Evolutionary conservation across 2,113 vertebrate species (phyloP), one percentile per base, ranked within the genome.

Genomic region (Phalacrocorax carbo): DNA sequence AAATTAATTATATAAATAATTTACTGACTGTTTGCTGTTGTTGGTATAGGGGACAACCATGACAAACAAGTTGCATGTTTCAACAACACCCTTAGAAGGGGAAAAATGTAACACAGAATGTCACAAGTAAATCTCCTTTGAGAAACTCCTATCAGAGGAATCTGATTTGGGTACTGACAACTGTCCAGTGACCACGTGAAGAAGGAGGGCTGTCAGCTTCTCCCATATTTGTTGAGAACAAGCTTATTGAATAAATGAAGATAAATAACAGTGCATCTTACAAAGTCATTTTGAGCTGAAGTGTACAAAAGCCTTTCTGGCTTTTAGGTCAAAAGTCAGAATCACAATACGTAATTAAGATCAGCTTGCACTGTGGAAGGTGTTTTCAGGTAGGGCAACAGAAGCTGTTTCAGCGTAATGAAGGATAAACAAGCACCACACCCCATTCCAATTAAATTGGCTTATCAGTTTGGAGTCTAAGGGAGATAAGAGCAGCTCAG

Each of bases 391-490:
- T 0, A 46, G 46, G 22, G 55, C 58, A 86, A 65, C 36, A 62
- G 22, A 86, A 72, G 16, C 57, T 52, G 44, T 48, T 93, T 89
- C 52, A 52, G 38, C 4, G 32, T 86, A 75, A 94, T 70, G 60
- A 88, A 92, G 25, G 66, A 65, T 51, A 93, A 92, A 90, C 54
- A 91, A 78, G 10, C 36, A 79, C 80, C 88, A 89, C 80, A 65
- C 86, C 68, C 81, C 82, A 77, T 70, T 88, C 60, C 52, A 91
- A 72, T 82, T 93, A 84, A 82, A 88, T 4, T 40, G 77, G 55
- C 81, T 88, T 87, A 89, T 94, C 92, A 46, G 52, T 93, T 86
- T 85, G 94, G 77, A 86, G 83, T 83, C 79, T 77, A 62, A 34
- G 48, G 38, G 61, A 88, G 86, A 60, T 71, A 93, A 88, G 85